Conservation (phyloP, 1,140 invertebrate genomes). For the Hylyphantes graminicola region DNA sequence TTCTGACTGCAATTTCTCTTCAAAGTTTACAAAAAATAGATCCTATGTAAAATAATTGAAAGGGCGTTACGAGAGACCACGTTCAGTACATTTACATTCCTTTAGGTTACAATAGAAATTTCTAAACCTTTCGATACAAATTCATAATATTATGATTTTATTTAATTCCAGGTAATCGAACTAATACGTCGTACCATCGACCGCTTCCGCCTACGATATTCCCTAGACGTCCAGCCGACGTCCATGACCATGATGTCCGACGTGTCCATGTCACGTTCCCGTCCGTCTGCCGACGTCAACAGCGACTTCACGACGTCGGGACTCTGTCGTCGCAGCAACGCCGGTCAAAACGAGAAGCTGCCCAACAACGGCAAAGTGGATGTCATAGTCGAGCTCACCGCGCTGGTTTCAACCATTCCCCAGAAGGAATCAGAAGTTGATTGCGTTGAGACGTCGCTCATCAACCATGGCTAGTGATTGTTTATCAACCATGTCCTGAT, state of each 20-base stretch:
- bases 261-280: conserved; percentile 40
- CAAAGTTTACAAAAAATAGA: too few species aligned
- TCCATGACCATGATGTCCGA: conserved; percentile 53
- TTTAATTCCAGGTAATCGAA: conserved; percentile 43
- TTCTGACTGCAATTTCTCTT: too few species aligned
- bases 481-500: too few species aligned
- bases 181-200: conserved; percentile 41
- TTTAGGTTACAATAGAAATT: neutral
- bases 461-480: conserved; percentile 8
- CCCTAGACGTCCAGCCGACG: conserved; percentile 44
- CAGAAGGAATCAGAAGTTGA: neutral
- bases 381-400: conserved; percentile 19
- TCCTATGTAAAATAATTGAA: too few species aligned
- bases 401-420: neutral
- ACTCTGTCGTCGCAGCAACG: conserved; percentile 22
- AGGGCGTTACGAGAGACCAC: too few species aligned
- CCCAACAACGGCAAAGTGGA: neutral
- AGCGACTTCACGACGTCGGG: neutral
- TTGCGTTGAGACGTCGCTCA: conserved; percentile 43
- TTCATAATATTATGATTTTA: neutral
- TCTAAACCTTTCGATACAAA: neutral
- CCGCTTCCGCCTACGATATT: conserved; percentile 41
- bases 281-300: conserved; percentile 32
- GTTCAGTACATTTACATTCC: too few species aligned
- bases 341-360: neutral